phyloP scores from a whole-genome alignment of 2,113 vertebrate genomes.

The Syrmaticus mikado region DNA sequence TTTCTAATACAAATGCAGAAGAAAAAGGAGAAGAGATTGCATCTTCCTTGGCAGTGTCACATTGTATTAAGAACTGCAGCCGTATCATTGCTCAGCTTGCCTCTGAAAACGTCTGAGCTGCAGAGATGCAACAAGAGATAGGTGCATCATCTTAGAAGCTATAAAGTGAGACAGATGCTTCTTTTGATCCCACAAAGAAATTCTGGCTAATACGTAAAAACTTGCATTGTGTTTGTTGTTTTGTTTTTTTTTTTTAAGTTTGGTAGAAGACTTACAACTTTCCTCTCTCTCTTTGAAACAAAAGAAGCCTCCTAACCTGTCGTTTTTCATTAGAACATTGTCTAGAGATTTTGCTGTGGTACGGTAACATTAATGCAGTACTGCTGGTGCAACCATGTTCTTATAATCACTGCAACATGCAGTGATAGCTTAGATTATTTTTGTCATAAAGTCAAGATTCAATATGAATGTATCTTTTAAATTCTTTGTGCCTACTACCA shows the following conservation, averaged over 20 bases:
- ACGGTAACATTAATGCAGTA: background rate
- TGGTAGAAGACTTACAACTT: background rate
- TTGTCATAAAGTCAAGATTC: background rate
- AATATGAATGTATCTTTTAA: background rate
- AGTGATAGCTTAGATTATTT: background rate
- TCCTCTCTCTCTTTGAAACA: background rate
- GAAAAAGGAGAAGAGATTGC: background rate
- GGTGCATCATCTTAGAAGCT: background rate
- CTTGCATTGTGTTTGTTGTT: background rate
- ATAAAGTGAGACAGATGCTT: background rate
- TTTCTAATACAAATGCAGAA: background rate
- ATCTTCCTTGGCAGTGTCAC: background rate
- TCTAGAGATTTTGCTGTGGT: background rate
- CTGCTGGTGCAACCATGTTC: background rate
- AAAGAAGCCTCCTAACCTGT: background rate
- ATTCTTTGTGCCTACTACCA: background rate
- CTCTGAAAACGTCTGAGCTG: background rate
- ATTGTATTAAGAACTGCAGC: background rate
- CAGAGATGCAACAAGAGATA: fast-evolving
- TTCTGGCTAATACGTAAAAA: background rate
- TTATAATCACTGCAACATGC: background rate
- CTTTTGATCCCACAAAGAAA: background rate
- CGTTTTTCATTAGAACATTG: background rate
- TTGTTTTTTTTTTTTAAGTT: background rate
- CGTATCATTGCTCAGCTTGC: background rate